phyloP scores from a whole-genome alignment of 2,113 vertebrate genomes.

The Euleptes europaea region DNA sequence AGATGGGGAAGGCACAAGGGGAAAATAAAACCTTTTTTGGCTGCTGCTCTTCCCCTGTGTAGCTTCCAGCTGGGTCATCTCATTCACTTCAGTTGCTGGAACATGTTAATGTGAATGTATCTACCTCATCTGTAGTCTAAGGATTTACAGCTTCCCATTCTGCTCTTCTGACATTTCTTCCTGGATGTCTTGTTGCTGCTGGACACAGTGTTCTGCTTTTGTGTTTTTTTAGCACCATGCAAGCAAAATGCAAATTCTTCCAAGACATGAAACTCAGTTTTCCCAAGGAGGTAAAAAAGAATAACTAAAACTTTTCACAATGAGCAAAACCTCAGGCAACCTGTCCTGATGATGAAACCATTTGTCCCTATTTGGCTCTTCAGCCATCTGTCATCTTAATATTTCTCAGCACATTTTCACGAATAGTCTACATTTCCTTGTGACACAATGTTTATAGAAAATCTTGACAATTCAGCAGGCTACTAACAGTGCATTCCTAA shows the following conservation, averaged over 20 bases:
- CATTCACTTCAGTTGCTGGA: background rate
- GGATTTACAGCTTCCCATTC: background rate
- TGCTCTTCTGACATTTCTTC: background rate
- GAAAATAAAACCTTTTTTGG: background rate
- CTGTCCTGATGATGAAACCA: background rate
- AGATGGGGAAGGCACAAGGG: background rate
- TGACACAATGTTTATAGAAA: background rate
- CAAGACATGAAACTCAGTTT: background rate
- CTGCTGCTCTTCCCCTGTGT: background rate
- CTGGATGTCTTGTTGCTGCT: background rate
- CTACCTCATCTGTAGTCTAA: background rate
- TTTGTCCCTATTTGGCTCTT: constrained; percentile 1
- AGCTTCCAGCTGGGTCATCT: background rate
- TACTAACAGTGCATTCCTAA: no score
- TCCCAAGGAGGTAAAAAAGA: background rate
- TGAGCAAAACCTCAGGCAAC: background rate
- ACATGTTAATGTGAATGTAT: background rate
- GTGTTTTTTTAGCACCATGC: background rate
- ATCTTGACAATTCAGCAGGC: background rate
- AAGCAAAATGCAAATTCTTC: background rate
- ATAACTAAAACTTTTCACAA: background rate
- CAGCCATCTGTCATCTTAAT: background rate
- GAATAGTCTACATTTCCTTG: background rate
- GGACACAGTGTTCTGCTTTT: background rate
- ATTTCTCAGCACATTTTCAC: background rate